A percentile compares a stretch with the other conserved stretches of the same genome.
These are phyloP conservation scores for Drosophila mulleri DNA, from an alignment of 2,888 invertebrate genomes.

Conservation along the genomic window DNA sequence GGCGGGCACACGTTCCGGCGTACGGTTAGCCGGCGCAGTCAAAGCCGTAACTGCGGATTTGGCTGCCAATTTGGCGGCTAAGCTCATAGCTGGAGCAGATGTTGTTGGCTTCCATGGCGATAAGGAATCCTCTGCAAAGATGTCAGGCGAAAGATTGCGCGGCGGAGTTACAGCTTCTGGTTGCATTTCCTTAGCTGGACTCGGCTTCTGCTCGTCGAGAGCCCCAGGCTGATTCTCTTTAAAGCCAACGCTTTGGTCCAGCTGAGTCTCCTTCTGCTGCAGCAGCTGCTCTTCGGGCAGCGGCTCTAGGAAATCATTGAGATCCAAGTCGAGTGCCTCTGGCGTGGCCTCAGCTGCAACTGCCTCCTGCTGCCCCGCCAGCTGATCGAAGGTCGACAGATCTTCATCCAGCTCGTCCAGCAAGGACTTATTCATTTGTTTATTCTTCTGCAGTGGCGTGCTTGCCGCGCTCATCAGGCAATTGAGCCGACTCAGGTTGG, in stretches of 20 bases:
- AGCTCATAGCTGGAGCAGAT: constrained; percentile 20
- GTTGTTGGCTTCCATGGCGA: constrained; percentile 50
- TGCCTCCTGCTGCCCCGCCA: constrained; percentile 11
- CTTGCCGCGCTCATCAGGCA: constrained; percentile 53
- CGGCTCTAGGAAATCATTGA: constrained; percentile 86
- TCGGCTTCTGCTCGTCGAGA: not conserved
- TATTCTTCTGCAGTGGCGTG: constrained; percentile 22
- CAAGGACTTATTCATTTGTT: constrained; percentile 13
- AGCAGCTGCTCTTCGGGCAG: constrained; percentile 84
- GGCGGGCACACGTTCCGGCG: constrained; percentile 42
- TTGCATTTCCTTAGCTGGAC: not conserved
- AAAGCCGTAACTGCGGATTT: constrained; percentile 26
- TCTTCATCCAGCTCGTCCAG: constrained; percentile 46
- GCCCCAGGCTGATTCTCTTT: not conserved
- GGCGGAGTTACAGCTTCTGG: constrained; percentile 11
- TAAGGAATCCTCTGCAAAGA: constrained; percentile 71
- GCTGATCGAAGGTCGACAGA: constrained; percentile 35
- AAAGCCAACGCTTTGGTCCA: not conserved
- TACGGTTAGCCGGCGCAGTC: not conserved
- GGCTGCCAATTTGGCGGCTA: constrained; percentile 61
- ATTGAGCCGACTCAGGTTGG: constrained; percentile 59
- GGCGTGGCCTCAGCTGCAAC: constrained; percentile 20
- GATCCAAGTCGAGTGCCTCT: constrained; percentile 81
- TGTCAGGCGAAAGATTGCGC: constrained; percentile 71
- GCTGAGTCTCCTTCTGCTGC: constrained; percentile 16